phyloP scores from a whole-genome alignment of 1,140 invertebrate genomes.

The Sinella curviseta region DNA sequence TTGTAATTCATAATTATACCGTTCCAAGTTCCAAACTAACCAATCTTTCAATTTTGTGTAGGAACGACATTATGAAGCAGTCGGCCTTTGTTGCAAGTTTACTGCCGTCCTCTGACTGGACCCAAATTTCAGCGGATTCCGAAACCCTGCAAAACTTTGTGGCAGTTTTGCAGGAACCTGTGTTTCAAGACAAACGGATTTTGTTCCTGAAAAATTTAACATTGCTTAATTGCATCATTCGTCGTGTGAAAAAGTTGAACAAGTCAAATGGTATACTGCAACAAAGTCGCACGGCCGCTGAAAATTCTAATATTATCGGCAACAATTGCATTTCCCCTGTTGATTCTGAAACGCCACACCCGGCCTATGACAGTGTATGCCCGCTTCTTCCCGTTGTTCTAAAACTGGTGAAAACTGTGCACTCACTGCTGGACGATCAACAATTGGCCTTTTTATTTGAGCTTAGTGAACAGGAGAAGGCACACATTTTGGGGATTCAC shows the following conservation, averaged over 20 bases:
- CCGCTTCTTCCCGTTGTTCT: constrained; percentile 38
- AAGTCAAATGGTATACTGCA: not conserved
- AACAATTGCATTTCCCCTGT: too few relatives aligned
- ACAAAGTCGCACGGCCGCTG: constrained; percentile 8
- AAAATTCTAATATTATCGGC: constrained; percentile 1
- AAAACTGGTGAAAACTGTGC: constrained; percentile 37
- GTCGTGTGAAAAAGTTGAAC: constrained; percentile 25
- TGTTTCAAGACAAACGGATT: constrained; percentile 34
- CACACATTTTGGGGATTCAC: constrained; percentile 36
- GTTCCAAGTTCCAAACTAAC: not conserved
- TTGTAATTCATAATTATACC: too few relatives aligned
- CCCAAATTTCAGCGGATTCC: constrained; percentile 27
- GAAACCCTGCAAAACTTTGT: constrained; percentile 19
- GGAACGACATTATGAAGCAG: constrained; percentile 30
- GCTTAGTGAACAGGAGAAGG: constrained; percentile 29
- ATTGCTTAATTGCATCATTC: constrained; percentile 29
- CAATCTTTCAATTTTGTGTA: not conserved
- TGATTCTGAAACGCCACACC: not conserved
- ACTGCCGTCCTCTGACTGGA: constrained; percentile 31
- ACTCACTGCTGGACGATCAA: constrained; percentile 32
- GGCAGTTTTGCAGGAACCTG: constrained; percentile 22
- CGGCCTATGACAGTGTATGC: constrained; percentile 31
- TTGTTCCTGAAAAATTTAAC: constrained; percentile 34
- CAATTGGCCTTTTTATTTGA: constrained; percentile 10
- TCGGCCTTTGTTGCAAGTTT: constrained; percentile 33